Evolutionary conservation across 2,888 invertebrate genomes (phyloP).

Genomic region (Lasioglossum lativentre): DNA sequence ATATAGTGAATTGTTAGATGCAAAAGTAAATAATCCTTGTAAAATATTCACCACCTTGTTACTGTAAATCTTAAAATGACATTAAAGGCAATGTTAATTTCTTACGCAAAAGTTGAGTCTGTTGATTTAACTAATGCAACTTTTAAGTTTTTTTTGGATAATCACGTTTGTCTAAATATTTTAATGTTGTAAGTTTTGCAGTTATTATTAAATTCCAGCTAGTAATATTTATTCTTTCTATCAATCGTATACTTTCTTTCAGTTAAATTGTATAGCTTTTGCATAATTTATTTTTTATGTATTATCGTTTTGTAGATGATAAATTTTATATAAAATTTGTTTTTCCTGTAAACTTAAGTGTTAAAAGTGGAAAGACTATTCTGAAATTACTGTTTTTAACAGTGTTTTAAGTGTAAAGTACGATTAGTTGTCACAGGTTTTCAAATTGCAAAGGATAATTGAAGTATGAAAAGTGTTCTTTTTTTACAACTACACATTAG

Average conservation of each 20-base stretch:
- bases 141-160: constrained; percentile 21
- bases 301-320: neutral
- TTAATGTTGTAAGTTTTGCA: neutral
- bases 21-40: constrained; percentile 41
- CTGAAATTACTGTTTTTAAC: constrained; percentile 4
- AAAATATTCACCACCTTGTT: constrained; percentile 53
- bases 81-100: constrained; percentile 57
- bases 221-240: constrained; percentile 5
- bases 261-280: constrained; percentile 4
- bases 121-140: constrained; percentile 40
- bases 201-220: neutral
- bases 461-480: neutral
- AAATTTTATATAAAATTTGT: neutral
- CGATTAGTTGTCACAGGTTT: constrained; percentile 13
- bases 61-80: constrained; percentile 50
- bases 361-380: neutral
- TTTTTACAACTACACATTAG: constrained; percentile 34
- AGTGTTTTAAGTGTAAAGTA: constrained; percentile 9
- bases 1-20: constrained; percentile 38
- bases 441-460: constrained; percentile 4
- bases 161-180: constrained; percentile 24
- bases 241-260: neutral
- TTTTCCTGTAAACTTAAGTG: neutral
- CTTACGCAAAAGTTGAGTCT: constrained; percentile 47
- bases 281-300: neutral